These are phyloP conservation scores for Rhagoletis zephyria DNA, from an alignment of 1,140 invertebrate species.

Conservation along the genomic window DNA sequence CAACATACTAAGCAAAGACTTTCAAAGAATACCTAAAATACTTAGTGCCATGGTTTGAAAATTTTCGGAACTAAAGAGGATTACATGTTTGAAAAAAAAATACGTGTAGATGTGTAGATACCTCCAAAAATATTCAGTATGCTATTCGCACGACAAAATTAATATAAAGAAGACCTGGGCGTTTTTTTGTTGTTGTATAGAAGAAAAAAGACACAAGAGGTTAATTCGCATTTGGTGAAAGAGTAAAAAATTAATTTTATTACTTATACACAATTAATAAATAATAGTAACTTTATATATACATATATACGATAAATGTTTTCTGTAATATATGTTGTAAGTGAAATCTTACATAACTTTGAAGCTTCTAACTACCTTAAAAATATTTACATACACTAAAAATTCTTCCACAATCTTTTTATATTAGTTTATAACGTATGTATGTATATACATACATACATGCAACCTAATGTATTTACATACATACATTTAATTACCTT, in stretches of 20 bases:
- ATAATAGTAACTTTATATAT: conserved; percentile 13
- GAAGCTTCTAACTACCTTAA: conserved; percentile 14
- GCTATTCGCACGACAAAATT: background rate
- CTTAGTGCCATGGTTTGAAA: conserved; percentile 18
- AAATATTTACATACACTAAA: conserved; percentile 23
- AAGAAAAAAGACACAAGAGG: background rate
- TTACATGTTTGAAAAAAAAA: background rate
- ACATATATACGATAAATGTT: background rate
- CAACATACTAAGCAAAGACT: too few species aligned
- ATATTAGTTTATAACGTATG: conserved; percentile 7
- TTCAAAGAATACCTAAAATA: background rate
- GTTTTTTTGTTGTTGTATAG: background rate
- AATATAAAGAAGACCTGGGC: background rate
- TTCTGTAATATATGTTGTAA: conserved; percentile 42
- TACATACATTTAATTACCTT: background rate
- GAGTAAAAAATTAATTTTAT: conserved; percentile 21
- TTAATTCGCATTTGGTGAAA: conserved; percentile 23
- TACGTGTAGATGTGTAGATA: too few species aligned
- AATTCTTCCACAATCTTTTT: conserved; percentile 28
- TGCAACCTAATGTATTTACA: background rate
- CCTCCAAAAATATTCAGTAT: background rate
- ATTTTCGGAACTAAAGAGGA: conserved; percentile 3
- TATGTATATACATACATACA: conserved; percentile 17
- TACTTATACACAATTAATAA: conserved; percentile 3
- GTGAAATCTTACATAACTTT: conserved; percentile 14